Conservation (phyloP, 2,797 vertebrate genomes). For the Vireo griseus region DNA sequence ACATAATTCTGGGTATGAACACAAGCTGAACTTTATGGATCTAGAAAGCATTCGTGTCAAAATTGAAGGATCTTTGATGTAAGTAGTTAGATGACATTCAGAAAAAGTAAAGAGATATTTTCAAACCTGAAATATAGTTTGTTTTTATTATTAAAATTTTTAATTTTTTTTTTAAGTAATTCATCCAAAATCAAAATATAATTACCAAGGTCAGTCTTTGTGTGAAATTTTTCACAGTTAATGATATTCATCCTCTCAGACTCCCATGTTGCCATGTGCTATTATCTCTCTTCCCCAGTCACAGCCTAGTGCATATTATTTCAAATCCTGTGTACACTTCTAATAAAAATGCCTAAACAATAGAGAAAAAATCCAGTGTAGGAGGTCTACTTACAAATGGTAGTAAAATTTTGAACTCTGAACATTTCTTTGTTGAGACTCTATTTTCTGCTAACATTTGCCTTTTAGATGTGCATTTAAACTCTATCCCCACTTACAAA, state of each 20-base stretch:
- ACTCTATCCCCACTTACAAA: background rate
- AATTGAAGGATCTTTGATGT: background rate
- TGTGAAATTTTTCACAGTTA: background rate
- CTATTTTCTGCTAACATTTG: background rate
- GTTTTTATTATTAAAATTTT: background rate
- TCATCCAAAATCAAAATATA: background rate
- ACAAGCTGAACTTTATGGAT: background rate
- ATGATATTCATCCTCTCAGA: background rate
- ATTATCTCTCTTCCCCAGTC: background rate
- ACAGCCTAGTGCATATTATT: rapidly evolving
- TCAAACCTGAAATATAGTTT: background rate
- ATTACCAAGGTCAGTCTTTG: background rate
- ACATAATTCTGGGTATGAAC: background rate
- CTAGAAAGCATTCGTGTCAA: background rate
- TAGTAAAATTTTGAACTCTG: background rate
- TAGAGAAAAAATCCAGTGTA: background rate
- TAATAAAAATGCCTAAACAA: background rate
- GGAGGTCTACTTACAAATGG: background rate
- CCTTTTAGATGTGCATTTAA: background rate
- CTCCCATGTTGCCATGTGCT: background rate
- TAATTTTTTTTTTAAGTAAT: no score
- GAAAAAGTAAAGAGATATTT: background rate
- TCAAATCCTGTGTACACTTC: background rate
- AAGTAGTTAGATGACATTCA: background rate
- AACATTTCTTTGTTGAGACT: background rate